Conservation (phyloP, 2,888 invertebrate genomes). For the Drosophila stalkeri region DNA sequence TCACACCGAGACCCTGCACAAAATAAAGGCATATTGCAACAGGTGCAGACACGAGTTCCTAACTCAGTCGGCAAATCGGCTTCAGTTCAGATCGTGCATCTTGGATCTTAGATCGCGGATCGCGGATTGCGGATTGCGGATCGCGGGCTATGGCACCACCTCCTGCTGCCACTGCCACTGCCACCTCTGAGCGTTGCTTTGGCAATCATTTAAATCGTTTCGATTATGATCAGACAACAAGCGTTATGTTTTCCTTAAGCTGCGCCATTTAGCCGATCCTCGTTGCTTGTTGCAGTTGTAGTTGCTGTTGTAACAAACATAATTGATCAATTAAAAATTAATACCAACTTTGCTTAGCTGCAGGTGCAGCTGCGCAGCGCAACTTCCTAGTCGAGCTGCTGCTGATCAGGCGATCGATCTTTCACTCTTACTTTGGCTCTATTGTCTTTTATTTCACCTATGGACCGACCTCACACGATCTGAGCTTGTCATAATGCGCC, state of each 20-base stretch:
- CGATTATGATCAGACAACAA: conserved; percentile 75
- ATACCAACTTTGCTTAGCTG: conserved; percentile 69
- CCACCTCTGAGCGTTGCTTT: conserved; percentile 32
- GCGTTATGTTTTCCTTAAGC: conserved; percentile 67
- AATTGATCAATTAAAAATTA: conserved; percentile 80
- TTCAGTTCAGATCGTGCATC: conserved; percentile 27
- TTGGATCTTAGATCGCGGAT: conserved; percentile 43
- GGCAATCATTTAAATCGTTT: conserved; percentile 76
- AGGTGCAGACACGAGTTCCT: conserved; percentile 65
- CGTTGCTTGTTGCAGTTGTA: conserved; percentile 19
- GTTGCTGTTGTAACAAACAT: conserved; percentile 49
- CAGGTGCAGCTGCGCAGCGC: conserved; percentile 61
- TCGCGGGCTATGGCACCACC: background rate
- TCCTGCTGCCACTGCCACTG: conserved; percentile 27
- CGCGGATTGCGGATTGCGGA: conserved; percentile 12
- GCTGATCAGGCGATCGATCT: conserved; percentile 23
- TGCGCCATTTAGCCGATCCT: conserved; percentile 39
- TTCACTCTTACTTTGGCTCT: conserved; percentile 35
- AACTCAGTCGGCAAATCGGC: background rate
- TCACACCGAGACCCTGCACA: conserved; percentile 56
- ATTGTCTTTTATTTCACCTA: background rate
- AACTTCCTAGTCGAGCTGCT: conserved; percentile 57
- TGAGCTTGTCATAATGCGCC: conserved; percentile 59
- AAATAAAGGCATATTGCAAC: conserved; percentile 31
- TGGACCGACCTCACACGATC: conserved; percentile 64